Conservation (phyloP, 1,140 invertebrate genomes). For the Trichonephila clavipes region DNA sequence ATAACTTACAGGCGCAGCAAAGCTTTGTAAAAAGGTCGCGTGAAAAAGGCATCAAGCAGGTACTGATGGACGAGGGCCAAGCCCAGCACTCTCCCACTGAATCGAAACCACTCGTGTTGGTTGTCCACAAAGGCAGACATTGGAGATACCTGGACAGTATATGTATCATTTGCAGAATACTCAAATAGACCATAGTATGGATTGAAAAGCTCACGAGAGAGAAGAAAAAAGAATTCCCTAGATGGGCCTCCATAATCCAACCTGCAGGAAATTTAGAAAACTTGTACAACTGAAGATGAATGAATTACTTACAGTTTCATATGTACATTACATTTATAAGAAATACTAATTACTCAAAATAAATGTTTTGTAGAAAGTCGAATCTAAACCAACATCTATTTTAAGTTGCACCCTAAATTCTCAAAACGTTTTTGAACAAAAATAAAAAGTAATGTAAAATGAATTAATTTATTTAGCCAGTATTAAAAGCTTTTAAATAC, state of each 20-base stretch:
- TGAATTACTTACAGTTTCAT: no score
- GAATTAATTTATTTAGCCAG: no score
- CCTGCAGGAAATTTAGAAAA: conserved; percentile 78
- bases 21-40: conserved; percentile 97
- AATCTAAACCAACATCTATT: no score
- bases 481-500: no score
- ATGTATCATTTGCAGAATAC: conserved; percentile 98
- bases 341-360: no score
- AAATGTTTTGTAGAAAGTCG: no score
- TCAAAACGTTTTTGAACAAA: no score
- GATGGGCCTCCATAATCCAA: conserved; percentile 98
- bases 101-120: conserved; percentile 98
- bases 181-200: conserved; percentile 99
- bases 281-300: neutral
- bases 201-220: conserved; percentile 97
- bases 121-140: conserved; percentile 99
- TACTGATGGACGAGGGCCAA: conserved; percentile 97
- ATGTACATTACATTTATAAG: no score
- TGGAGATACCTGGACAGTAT: conserved; percentile 98
- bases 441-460: no score
- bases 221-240: conserved; percentile 97
- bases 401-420: no score
- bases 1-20: conserved; percentile 88
- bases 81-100: conserved; percentile 95
- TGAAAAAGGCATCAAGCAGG: conserved; percentile 97